These are phyloP conservation scores for Rhimphoctona megacephalus DNA, from an alignment of 2,888 invertebrate genomes.

Conservation along the genomic window DNA sequence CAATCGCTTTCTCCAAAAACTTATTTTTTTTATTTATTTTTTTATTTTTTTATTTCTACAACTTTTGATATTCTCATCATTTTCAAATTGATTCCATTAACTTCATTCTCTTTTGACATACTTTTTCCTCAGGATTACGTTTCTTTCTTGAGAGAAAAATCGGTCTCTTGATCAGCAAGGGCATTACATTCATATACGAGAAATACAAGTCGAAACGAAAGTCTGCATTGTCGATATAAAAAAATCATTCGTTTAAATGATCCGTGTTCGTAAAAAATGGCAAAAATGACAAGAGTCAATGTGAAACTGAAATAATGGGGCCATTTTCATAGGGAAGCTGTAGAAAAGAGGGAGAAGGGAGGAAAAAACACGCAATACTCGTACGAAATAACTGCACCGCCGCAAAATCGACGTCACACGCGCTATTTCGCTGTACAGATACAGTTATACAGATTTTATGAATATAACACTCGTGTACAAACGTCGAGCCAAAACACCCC, in stretches of 20 bases:
- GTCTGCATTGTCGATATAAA: slow-evolving; percentile 52
- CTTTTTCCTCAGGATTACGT: not conserved
- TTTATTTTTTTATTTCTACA: no score
- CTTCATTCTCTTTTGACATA: not conserved
- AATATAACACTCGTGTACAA: slow-evolving; percentile 16
- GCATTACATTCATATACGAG: not conserved
- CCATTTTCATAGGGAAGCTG: not conserved
- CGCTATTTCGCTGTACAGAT: slow-evolving; percentile 34
- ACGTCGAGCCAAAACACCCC: slow-evolving; percentile 22
- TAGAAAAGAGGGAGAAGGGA: not conserved
- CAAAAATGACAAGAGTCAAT: not conserved
- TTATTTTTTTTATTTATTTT: not conserved
- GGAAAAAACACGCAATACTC: slow-evolving; percentile 30
- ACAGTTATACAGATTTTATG: slow-evolving; percentile 29
- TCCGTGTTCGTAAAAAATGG: not conserved
- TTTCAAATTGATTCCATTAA: not conserved
- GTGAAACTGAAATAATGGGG: slow-evolving; percentile 17
- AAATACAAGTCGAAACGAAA: not conserved
- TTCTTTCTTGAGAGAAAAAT: slow-evolving; percentile 3
- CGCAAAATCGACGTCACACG: slow-evolving; percentile 60
- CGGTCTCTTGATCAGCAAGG: not conserved
- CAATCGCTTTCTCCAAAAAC: slow-evolving; percentile 9
- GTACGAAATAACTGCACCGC: slow-evolving; percentile 50
- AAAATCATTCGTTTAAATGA: not conserved
- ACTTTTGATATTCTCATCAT: not conserved